Evolutionary conservation across 2,888 invertebrate species (phyloP).

Genomic region (Morpho helenor): DNA sequence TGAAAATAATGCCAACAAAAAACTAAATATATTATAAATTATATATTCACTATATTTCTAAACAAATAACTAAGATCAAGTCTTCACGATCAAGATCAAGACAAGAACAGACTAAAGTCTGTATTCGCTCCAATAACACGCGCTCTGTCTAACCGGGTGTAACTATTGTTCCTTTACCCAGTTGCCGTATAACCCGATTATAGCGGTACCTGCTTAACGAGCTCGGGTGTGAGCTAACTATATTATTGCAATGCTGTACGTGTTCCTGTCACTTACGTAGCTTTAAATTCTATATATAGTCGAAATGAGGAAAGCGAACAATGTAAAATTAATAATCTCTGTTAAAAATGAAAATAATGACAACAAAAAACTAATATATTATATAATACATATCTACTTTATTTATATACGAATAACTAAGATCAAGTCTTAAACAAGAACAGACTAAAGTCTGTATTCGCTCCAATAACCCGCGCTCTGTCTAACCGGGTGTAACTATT

Average conservation of each 20-base stretch:
- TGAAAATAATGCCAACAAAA: too few relatives aligned
- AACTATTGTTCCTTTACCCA: conserved; percentile 20
- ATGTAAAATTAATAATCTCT: too few relatives aligned
- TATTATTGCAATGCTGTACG: conserved; percentile 20
- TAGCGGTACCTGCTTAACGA: conserved; percentile 40
- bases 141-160: conserved; percentile 10
- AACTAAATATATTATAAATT: too few relatives aligned
- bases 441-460: background rate
- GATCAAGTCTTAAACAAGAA: conserved; percentile 4
- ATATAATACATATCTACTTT: too few relatives aligned
- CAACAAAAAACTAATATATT: too few relatives aligned
- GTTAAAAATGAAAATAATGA: too few relatives aligned
- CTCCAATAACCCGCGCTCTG: background rate
- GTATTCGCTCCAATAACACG: background rate
- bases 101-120: background rate
- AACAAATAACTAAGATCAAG: background rate
- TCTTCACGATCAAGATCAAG: too few relatives aligned
- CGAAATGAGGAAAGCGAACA: too few relatives aligned
- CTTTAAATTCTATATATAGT: background rate
- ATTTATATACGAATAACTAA: background rate
- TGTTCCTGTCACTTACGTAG: background rate
- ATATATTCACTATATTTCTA: too few relatives aligned
- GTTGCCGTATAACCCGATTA: conserved; percentile 44
- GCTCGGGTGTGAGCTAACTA: conserved; percentile 37
- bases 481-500: conserved; percentile 18